Conservation (phyloP, 2,888 invertebrate species). For the Caenorhabditis zanzibari region DNA sequence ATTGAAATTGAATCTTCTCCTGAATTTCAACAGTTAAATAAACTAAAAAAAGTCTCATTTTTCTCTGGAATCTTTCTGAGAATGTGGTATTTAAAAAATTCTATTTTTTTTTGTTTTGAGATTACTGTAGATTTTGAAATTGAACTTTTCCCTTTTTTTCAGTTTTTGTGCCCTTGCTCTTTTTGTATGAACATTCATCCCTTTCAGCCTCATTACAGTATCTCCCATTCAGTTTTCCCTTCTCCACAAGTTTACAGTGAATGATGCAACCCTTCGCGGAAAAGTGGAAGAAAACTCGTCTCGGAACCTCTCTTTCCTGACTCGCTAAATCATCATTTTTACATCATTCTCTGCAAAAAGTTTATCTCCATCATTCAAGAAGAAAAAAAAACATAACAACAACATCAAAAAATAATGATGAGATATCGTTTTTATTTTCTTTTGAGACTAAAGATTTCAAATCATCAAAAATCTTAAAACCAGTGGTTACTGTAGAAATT, state of each 20-base stretch:
- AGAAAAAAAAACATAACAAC: conserved; percentile 22
- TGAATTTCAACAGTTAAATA: too few species aligned
- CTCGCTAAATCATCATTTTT: conserved; percentile 26
- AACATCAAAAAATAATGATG: not conserved
- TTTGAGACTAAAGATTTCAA: conserved; percentile 15
- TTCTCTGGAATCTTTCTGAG: too few species aligned
- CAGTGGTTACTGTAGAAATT: not conserved
- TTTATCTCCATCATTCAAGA: not conserved
- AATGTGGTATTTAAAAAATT: too few species aligned
- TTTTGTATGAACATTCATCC: too few species aligned
- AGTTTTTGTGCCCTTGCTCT: too few species aligned
- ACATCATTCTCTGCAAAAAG: conserved; percentile 35
- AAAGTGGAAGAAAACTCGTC: conserved; percentile 27
- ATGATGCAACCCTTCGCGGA: conserved; percentile 7
- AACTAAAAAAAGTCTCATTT: too few species aligned
- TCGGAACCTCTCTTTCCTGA: conserved; percentile 3
- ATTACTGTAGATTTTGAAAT: too few species aligned
- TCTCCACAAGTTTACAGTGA: conserved; percentile 8
- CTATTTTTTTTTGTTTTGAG: too few species aligned
- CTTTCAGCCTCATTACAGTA: too few species aligned
- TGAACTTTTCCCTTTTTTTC: too few species aligned
- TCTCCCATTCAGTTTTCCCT: not conserved
- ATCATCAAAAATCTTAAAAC: not conserved
- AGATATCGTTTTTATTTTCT: not conserved
- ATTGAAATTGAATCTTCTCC: too few species aligned